Evolutionary conservation across 2,113 vertebrate species (phyloP), one percentile per base, ranked within the genome.

Genomic region (Heterotilapia buettikoferi): DNA sequence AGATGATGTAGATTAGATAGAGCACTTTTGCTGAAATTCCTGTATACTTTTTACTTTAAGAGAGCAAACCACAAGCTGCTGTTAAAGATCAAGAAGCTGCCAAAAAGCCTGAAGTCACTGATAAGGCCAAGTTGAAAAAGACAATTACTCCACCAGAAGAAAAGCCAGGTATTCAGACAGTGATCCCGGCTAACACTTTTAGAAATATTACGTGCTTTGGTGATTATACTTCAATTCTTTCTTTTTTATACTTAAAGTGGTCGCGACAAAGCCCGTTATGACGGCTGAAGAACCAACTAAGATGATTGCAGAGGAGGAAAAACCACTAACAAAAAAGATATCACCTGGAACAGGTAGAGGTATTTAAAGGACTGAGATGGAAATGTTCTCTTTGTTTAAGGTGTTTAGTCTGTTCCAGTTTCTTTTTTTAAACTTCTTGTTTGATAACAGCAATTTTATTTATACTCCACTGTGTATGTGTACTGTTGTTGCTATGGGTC

Each of bases 261-360:
- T 38, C 2, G 79, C 84, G 33, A 76, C 84, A 36, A 50, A 90
- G 56, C 83, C 82, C 31, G 61, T 43, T 1, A 33, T 5, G 43
- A 90, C 90, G 89, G 85, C 89, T 53, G 86, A 95, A 93, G 95
- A 94, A 59, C 73, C 78, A 63, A 76, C 59, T 13, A 90, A 85
- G 91, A 89, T 14, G 38, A 54, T 14, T 80, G 61, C 79, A 19
- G 93, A 90, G 86, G 88, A 94, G 87, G 93, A 89, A 24, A 92
- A 94, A 90, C 7, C 90, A 52, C 2, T 86, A 68, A 83, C 84
- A 24, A 89, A 93, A 81, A 89, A 50, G 57, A 87, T 29, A 36
- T 6, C 88, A 80, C 86, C 93, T 63, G 57, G 52, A 68, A 92
- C 90, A 96, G 94, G 92, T 96, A 95, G 85, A 92, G 16, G 21